phyloP scores from a whole-genome alignment of 1,140 invertebrate species.

The Sarcophaga bullata region DNA sequence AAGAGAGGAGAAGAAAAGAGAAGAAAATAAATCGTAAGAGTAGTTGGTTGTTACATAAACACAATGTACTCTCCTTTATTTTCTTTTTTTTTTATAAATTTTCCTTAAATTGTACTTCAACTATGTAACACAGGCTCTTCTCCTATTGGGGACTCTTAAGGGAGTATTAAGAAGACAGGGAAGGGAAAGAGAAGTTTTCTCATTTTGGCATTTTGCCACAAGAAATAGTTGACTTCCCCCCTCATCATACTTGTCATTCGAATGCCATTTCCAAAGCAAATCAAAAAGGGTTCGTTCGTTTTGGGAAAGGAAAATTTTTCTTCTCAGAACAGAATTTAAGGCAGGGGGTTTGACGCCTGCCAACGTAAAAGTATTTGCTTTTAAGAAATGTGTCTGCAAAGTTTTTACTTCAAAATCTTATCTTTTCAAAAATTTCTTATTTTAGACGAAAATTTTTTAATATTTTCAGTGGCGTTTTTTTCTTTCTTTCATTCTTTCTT shows the following conservation, averaged over 20 bases:
- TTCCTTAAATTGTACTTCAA: too few species aligned
- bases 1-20: too few species aligned
- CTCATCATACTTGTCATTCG: background rate
- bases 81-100: too few species aligned
- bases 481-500: background rate
- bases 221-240: background rate
- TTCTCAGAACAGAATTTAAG: background rate
- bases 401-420: background rate
- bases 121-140: background rate
- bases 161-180: background rate
- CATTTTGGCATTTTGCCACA: slow-evolving; percentile 9
- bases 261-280: background rate
- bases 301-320: background rate
- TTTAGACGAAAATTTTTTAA: background rate
- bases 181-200: too few species aligned
- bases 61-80: too few species aligned
- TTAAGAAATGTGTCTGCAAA: background rate
- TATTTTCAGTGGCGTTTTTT: background rate
- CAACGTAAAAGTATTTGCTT: background rate
- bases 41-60: too few species aligned
- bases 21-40: too few species aligned
- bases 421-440: background rate
- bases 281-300: background rate
- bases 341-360: background rate
- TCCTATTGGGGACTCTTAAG: background rate